phyloP scores from a whole-genome alignment of 1,140 invertebrate species.

The Aphis craccivora region DNA sequence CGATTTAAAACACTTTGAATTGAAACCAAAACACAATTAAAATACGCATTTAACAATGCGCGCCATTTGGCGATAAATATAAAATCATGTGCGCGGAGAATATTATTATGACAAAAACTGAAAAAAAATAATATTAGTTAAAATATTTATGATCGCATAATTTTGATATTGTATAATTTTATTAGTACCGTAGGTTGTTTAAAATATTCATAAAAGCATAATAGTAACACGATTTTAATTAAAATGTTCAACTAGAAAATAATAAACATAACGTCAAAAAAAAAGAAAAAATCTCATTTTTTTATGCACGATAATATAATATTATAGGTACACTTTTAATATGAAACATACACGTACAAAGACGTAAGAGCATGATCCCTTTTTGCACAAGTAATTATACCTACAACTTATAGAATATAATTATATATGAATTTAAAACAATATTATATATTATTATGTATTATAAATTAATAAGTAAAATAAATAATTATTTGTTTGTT shows the following conservation, averaged over 20 bases:
- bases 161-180: constrained; percentile 13
- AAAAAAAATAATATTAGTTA: constrained; percentile 7
- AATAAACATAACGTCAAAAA: background rate
- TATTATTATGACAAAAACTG: background rate
- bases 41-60: background rate
- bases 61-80: background rate
- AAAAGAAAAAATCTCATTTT: too few species aligned
- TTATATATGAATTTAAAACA: background rate
- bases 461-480: background rate
- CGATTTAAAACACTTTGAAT: background rate
- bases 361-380: background rate
- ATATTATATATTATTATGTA: background rate
- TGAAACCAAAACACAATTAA: background rate
- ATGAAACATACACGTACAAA: background rate
- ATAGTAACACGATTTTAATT: background rate
- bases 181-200: background rate
- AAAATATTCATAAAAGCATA: background rate
- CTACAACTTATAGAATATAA: background rate
- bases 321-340: too few species aligned
- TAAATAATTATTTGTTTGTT: background rate
- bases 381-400: background rate
- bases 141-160: background rate
- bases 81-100: background rate
- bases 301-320: background rate
- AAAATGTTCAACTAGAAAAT: background rate